Evolutionary conservation across 1,140 invertebrate genomes (phyloP), one percentile per base, ranked within the genome.

Genomic region (Papilio dardanus): DNA sequence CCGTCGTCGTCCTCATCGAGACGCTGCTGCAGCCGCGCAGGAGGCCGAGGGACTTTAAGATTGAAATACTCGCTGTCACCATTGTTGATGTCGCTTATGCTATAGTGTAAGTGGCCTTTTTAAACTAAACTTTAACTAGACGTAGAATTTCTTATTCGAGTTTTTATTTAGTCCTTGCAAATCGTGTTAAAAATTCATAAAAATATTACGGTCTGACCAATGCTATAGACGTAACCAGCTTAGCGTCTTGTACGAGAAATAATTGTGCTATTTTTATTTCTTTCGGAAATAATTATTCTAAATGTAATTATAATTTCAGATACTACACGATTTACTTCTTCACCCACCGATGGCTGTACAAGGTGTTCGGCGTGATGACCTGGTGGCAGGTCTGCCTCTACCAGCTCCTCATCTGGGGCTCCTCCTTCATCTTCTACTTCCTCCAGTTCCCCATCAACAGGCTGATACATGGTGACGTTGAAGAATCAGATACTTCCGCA

Each of bases 321-420:
- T 54, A 54, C 50, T 54, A 54, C 19, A 21, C 19, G 19, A 54
- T 54, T 10, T 54, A 24, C 19, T 54, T 24, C 50, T 24, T 54
- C 50, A 54, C 50, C 16, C 50, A 24, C 50, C 19, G 50, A 71
- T 68, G 12, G 37, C 4, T 62, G n/a, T 67, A 68, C 58, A 73
- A 79, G 19, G 83, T 94, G 37, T 93, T 93, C 81, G 88, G 86
- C 6, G 78, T 87, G 6, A 88, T 93, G 84, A 91, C 77, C 24
- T 93, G 92, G 90, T 92, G 91, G 86, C 90, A 94, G 30, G 85
- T 93, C 68, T 89, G 86, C 58, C 71, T 93, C 1, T 93, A 87
- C 79, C 88, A 92, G 67, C 24, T 88, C 12, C 7, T 79, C 30
- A 92, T 92, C 31, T 92, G 88, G 88, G 30, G 30, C 0, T 83